Evolutionary conservation across 53 echinoderm and acorn worm genomes (phyloP), one percentile per base, ranked within the genome.

Genomic region (Holothuria leucospilota): DNA sequence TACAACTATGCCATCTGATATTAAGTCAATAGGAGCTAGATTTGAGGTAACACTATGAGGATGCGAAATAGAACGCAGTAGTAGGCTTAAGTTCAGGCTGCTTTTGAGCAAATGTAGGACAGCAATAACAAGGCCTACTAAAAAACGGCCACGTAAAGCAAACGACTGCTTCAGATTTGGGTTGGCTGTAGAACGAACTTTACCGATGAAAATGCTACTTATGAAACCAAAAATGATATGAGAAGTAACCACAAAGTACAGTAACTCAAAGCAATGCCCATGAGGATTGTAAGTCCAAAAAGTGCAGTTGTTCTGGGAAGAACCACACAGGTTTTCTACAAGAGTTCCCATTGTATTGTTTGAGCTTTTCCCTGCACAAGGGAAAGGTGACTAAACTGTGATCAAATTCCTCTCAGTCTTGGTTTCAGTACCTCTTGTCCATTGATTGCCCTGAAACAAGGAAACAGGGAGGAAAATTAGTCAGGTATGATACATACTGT

Each of bases 221-320:
- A 84, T n/a, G 16, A 95, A 62, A 41, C 93, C 95, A 30, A 99
- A 90, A 70, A 95, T 56, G 11, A 82, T 75, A 49, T 95, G 90
- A 51, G 78, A 74, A 29, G 87, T 88, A 6, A 92, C 81, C n/a
- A 89, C 87, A 71, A 95, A 90, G 30, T 89, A 87, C 4, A 99
- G 83, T 21, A 92, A 85, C 53, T 93, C 95, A 34, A 91, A 95
- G 69, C 99, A 99, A 73, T 92, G 92, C 20, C 99, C 95, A 71
- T 86, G 93, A 10, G 84, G 34, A 63, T 90, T 95, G 87, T 88
- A 51, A 0, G 78, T 75, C 99, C 99, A 99, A 42, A 95, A 77
- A 39, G 94, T 89, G 73, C 89, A 90, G 56, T 94, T 93, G 59
- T 90, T 96, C 20, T 69, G 82, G 8, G 93, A 90, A 3, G 85